Percentiles rank a stretch among this genome's conserved stretches.
Evolutionary conservation across 2,797 vertebrate species (phyloP).

Genomic region (Centroberyx gerrardi): DNA sequence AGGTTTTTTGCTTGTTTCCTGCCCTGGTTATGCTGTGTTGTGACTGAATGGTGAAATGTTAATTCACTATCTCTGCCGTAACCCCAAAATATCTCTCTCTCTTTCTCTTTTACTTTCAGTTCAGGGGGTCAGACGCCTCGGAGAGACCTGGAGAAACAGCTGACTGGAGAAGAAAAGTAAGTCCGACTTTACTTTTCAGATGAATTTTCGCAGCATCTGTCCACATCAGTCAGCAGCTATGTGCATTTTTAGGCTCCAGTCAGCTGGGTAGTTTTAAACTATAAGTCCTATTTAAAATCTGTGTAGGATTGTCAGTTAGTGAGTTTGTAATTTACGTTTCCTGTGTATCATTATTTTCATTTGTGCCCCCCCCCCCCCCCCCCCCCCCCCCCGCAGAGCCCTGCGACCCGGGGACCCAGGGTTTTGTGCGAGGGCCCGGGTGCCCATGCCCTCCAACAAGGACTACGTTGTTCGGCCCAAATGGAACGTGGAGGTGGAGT

Average conservation of each 20-base stretch:
- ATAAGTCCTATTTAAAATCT: too few relatives aligned
- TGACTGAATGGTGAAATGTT: background rate
- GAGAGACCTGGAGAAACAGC: conserved; percentile 96
- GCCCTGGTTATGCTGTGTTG: background rate
- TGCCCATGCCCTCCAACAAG: conserved; percentile 98
- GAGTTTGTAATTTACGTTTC: too few relatives aligned
- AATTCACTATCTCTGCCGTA: background rate
- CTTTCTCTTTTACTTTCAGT: conserved; percentile 71
- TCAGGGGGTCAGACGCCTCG: conserved; percentile 97
- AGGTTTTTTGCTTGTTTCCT: background rate
- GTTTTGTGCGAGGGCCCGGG: conserved; percentile 95
- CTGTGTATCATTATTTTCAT: too few relatives aligned
- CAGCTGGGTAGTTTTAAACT: too few relatives aligned
- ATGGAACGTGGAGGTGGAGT: conserved; percentile 96
- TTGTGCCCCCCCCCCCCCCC: too few relatives aligned
- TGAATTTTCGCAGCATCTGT: too few relatives aligned
- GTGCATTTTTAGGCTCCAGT: too few relatives aligned
- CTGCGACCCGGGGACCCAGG: conserved; percentile 96
- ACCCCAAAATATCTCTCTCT: background rate
- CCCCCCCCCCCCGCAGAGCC: conserved; percentile 82
- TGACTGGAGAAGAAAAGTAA: conserved; percentile 98
- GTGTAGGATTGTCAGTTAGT: too few relatives aligned
- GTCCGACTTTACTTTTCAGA: conserved; percentile 47
- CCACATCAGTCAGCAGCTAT: too few relatives aligned
- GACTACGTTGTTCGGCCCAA: conserved; percentile 98